Conservation (phyloP, 2,113 vertebrate genomes). For the Lynx canadensis region DNA sequence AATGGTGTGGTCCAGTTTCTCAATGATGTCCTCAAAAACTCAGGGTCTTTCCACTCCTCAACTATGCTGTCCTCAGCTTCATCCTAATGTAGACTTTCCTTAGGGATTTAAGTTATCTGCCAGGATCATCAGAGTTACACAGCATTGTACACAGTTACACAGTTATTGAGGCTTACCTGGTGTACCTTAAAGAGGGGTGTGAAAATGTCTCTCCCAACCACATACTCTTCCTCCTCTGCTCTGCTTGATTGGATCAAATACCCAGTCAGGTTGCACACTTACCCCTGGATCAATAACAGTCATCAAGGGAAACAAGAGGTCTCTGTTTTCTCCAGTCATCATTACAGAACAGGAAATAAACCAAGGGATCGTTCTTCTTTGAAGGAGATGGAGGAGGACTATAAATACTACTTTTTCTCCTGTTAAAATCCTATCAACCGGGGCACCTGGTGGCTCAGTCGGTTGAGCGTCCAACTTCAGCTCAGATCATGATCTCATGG, state of each 20-base stretch:
- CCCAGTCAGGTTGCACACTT: not conserved
- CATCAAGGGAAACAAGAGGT: not conserved
- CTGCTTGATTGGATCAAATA: not conserved
- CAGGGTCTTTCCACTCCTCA: not conserved
- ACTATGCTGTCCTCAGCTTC: not conserved
- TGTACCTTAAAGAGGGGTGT: not conserved
- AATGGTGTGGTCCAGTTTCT: not conserved
- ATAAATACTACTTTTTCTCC: not conserved
- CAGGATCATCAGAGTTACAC: not conserved
- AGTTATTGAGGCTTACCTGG: not conserved
- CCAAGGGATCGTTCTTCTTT: not conserved
- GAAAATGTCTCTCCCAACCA: not conserved
- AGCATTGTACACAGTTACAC: too few relatives aligned
- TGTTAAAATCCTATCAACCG: not conserved
- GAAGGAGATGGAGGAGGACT: not conserved
- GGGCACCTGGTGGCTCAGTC: too few relatives aligned
- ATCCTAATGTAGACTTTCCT: not conserved
- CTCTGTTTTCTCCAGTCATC: not conserved
- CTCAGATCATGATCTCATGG: too few relatives aligned
- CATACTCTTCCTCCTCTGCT: not conserved
- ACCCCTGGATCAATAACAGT: not conserved
- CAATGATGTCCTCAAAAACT: not conserved
- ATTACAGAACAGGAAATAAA: not conserved
- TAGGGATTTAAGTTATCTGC: not conserved
- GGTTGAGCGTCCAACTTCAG: too few relatives aligned